Evolutionary conservation across 2,113 vertebrate species (phyloP), one percentile per base, ranked within the genome.

Genomic region (Eulemur macaco): DNA sequence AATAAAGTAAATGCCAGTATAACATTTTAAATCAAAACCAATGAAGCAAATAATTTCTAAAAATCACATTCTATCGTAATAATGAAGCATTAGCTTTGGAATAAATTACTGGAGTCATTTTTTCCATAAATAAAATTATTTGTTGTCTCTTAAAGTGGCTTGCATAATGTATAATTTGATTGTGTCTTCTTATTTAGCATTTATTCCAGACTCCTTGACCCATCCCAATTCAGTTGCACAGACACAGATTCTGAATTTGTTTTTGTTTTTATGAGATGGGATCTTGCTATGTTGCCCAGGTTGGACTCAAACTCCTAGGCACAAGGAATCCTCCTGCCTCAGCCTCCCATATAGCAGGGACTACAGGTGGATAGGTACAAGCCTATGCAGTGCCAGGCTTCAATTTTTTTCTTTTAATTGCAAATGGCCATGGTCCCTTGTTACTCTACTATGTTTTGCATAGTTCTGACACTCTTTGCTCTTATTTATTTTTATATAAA

Each of bases 11-110:
- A 76, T 71, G 17, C 21, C 42, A 90, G 37, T n/a, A 90, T 21
- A 69, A 77, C 27, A 86, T 82, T 95, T 91, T 81, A 71, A 91
- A 84, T 83, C 39, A 68, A 85, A 94, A 89, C 17, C 68, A 85
- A 52, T 37, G 31, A 21, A 60, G 71, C 21, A 84, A 69, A 42
- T 45, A 78, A 74, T 93, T 86, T 94, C 80, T 69, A 14, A 84
- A 82, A 85, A n/a, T 50, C 4, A 45, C 3, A 50, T 89, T 58
- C 12, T 85, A 15, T 34, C 12, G 5, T 71, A 89, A 69, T n/a
- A 37, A 52, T 87, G 34, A 73, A 84, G 3, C 8, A 45, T 1
- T 29, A 3, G 77, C 31, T 92, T 77, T 73, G 25, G 12, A 94
- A 37, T 56, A 80, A 73, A 8, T 31, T 29, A 52, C 45, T 89